Evolutionary conservation across 2,888 invertebrate genomes (phyloP), one percentile per base, ranked within the genome.

Genomic region (Amphipyra berbera): DNA sequence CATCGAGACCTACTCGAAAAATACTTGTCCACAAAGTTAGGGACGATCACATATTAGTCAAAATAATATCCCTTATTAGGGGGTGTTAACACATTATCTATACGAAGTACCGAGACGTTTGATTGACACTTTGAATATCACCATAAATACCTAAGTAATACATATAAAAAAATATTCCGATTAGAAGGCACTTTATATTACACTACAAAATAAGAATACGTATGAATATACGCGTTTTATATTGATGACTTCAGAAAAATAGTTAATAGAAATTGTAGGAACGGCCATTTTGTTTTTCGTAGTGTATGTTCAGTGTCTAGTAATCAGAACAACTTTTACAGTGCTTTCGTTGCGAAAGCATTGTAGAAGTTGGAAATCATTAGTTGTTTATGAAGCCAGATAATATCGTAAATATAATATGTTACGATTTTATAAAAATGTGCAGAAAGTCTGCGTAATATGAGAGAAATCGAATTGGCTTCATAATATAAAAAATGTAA

Each of bases 101-200:
- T 73, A 65, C 76, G 68, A 75, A 79, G 82, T 76, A 84, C 90
- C 88, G 88, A 83, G 79, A 85, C 83, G 83, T 82, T 90, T 87
- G 94, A 94, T 94, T 94, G 94, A 94, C 94, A 94, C 94, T 94
- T 93, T 94, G 93, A 93, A 94, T 87, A 85, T 83, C 76, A 86
- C 84, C 84, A 82, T 78, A 74, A 78, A 58, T 75, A 74, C 68
- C 75, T 78, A 70, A 30, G 30, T 30, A 30, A 69, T 73, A 78
- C 61, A 67, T 69, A 73, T 53, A 76, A 73, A 79, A 61, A 64
- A 60, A 61, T 59, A 74, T 69, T 68, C 65, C 72, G 61, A 79
- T 38, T 72, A 65, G 14, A 13, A 74, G 53, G 64, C 76, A 72
- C 58, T 40, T 38, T 37, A 45, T 14, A 45, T 14, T 27, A 41